These are phyloP conservation scores for Tachysurus fulvidraco DNA, from an alignment of 2,113 vertebrate species.

Conservation along the genomic window DNA sequence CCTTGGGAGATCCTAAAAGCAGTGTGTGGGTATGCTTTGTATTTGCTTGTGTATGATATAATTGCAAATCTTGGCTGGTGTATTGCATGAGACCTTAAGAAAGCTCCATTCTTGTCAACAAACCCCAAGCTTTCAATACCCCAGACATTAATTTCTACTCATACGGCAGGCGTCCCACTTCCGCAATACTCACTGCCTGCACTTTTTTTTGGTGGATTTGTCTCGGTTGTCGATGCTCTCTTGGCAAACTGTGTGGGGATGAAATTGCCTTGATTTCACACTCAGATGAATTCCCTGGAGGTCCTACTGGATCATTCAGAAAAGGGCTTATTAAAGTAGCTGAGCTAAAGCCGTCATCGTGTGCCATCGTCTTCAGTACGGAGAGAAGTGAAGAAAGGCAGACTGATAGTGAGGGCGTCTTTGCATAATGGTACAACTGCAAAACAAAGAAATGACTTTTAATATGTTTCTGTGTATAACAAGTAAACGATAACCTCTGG, in stretches of 20 bases:
- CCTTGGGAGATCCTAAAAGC: background rate
- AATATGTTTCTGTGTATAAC: background rate
- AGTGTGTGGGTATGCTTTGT: conserved; percentile 17
- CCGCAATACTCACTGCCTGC: conserved; percentile 1
- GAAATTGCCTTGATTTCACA: conserved; percentile 50
- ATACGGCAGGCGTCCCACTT: background rate
- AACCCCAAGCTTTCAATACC: conserved; percentile 33
- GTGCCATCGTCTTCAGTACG: conserved; percentile 9
- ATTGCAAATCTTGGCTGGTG: conserved; percentile 35
- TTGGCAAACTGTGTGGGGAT: conserved; percentile 17
- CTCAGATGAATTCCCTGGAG: conserved; percentile 42
- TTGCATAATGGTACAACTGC: background rate
- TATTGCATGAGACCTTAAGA: conserved; percentile 18
- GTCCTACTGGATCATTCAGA: conserved; percentile 29
- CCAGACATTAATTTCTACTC: conserved; percentile 42
- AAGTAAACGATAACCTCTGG: background rate
- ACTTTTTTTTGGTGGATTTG: conserved; percentile 13
- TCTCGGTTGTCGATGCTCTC: conserved; percentile 7
- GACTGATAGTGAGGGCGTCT: background rate
- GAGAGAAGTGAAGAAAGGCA: conserved; percentile 4
- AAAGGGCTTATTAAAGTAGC: conserved; percentile 38
- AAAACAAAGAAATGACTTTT: background rate
- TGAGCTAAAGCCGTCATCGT: conserved; percentile 10
- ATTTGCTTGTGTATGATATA: conserved; percentile 29
- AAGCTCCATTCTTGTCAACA: conserved; percentile 39